phyloP scores from a whole-genome alignment of 53 echinoderm and acorn worm species.

The Pentamera pediparva region DNA sequence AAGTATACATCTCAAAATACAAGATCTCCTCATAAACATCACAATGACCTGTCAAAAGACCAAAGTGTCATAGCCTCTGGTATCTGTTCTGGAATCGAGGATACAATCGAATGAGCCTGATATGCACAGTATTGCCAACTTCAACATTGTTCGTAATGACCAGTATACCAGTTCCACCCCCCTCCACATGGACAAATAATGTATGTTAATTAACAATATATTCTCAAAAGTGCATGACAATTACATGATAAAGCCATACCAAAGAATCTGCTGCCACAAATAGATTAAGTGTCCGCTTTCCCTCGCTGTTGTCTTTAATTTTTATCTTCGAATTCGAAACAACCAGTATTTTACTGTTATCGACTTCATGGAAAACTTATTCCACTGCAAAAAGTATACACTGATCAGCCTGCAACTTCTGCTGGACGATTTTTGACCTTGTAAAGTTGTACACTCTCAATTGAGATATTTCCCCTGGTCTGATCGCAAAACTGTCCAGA shows the following conservation, averaged over 20 bases:
- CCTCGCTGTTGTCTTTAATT: conserved; percentile 35
- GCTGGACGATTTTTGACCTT: conserved; percentile 14
- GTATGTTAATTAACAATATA: conserved; percentile 11
- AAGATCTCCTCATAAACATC: conserved; percentile 33
- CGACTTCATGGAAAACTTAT: conserved; percentile 1
- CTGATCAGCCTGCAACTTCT: conserved; percentile 4
- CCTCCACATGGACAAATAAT: conserved; percentile 44
- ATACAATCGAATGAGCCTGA: neutral
- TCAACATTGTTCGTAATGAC: conserved; percentile 7
- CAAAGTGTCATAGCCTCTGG: conserved; percentile 32
- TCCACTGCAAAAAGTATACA: conserved; percentile 14
- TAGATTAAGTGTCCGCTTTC: conserved; percentile 9
- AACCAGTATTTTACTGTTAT: neutral
- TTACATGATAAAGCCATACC: neutral
- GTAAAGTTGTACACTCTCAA: conserved; percentile 8
- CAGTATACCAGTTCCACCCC: neutral
- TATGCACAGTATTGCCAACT: neutral
- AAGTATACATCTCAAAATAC: conserved; percentile 34
- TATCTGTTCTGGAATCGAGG: conserved; percentile 34
- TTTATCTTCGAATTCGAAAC: conserved; percentile 27
- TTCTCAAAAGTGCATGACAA: neutral
- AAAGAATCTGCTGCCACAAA: conserved; percentile 1
- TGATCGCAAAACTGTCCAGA: conserved; percentile 23
- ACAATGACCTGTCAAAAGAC: conserved; percentile 10
- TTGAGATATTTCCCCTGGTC: conserved; percentile 27